Percentiles rank a stretch among this genome's conserved stretches.
Conservation (phyloP, 64 coral and sea anemone species). For the Astreopora myriophthalma region DNA sequence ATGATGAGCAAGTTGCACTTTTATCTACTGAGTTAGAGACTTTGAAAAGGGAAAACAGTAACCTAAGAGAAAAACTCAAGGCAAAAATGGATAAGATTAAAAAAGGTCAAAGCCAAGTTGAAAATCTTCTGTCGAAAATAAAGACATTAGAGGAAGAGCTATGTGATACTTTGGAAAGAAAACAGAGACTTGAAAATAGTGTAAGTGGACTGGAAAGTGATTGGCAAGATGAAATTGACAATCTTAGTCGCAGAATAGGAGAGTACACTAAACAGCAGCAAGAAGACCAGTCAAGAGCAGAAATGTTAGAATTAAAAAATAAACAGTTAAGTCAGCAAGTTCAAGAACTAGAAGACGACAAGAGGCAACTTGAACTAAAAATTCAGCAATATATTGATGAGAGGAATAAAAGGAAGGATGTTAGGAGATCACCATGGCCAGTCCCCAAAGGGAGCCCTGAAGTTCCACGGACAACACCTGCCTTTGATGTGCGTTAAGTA, state of each 20-base stretch:
- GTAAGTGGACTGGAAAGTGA: conserved; percentile 63
- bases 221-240: conserved; percentile 78
- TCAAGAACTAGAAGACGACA: conserved; percentile 60
- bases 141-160: conserved; percentile 74
- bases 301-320: conserved; percentile 86
- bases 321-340: conserved; percentile 80
- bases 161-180: conserved; percentile 38
- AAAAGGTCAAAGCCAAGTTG: conserved; percentile 64
- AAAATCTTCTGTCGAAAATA: conserved; percentile 73
- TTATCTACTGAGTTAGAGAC: conserved; percentile 74
- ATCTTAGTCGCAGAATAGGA: conserved; percentile 51
- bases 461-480: conserved; percentile 68
- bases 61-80: conserved; percentile 74
- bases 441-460: conserved; percentile 65
- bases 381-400: conserved; percentile 86
- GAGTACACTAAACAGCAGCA: conserved; percentile 72
- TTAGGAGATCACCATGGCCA: conserved; percentile 44
- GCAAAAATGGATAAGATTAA: conserved; percentile 73
- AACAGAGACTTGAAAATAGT: conserved; percentile 61
- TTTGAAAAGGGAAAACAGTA: conserved; percentile 63
- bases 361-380: conserved; percentile 65
- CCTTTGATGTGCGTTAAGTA: conserved; percentile 74
- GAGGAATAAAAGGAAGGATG: conserved; percentile 68
- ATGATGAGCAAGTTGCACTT: conserved; percentile 59
- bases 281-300: conserved; percentile 59